Evolutionary conservation across 2,797 vertebrate genomes (phyloP), one percentile per base, ranked within the genome.

Genomic region (Melanogrammus aeglefinus): DNA sequence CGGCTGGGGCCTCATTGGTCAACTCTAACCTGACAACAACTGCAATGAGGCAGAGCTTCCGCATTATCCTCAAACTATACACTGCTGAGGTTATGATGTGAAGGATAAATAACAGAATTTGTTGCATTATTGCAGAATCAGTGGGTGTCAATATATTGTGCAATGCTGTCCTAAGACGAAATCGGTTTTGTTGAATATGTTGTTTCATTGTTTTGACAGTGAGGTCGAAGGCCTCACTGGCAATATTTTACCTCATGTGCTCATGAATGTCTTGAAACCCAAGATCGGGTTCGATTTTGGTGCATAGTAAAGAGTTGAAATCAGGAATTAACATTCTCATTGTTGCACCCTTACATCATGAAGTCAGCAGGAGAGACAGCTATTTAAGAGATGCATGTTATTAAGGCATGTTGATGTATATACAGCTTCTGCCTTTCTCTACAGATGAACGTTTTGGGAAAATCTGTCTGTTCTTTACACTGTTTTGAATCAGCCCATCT

Each of bases 1-100:
- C 77, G 86, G 83, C 88, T 87, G 77, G 77, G 88, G 88, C 91
- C 89, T 90, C 80, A 88, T 91, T 91, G 90, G 88, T 75, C 57
- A 63, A 63, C 21, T 90, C 80, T 86, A 83, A 80, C 79, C 79
- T 70, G 31, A 75, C 70, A 75, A 73, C 76, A 79, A 16, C 84
- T 84, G 87, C 84, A 85, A 80, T 80, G 74, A 78, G 78, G 7
- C 76, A 72, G 47, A 6, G 77, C 78, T 83, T 84, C 75, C 73
- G 82, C 76, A 80, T 82, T 78, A 71, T 71, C 6, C 27, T n/a
- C n/a, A 63, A n/a, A 63, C 57, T 63, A 63, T 63, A 24, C 21
- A 63, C 21, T 63, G 57, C 21, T 24, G 7, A 21, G 16, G 0
- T 63, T 7, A 8, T 63, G 18, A 57, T 18, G 47, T 57, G 4